phyloP scores from a whole-genome alignment of 1,140 invertebrate species.

The Oryctes rhinoceros region DNA sequence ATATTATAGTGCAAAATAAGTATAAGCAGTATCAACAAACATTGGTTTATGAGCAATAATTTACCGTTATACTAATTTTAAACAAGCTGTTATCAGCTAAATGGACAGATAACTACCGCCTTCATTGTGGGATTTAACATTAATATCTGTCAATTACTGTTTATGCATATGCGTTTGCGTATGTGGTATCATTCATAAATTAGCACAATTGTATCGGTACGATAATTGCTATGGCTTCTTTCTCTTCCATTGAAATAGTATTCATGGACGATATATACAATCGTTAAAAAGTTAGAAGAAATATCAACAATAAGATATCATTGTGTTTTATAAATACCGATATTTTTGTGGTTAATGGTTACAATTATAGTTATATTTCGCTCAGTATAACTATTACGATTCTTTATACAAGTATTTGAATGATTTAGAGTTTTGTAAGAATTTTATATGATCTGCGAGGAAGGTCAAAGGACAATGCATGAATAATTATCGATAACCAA shows the following conservation, averaged over 20 bases:
- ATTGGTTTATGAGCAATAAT: conserved; percentile 11
- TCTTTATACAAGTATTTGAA: no score
- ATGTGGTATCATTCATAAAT: not conserved
- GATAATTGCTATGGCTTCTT: not conserved
- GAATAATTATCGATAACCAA: no score
- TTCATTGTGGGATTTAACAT: not conserved
- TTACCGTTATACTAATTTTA: conserved; percentile 7
- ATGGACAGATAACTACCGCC: not conserved
- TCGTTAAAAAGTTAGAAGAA: not conserved
- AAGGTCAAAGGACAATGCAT: no score
- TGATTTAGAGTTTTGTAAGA: no score
- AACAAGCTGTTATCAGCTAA: conserved; percentile 21
- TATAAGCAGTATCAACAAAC: conserved; percentile 18
- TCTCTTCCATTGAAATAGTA: not conserved
- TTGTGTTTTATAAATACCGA: no score
- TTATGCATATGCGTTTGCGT: not conserved
- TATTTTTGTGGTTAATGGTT: no score
- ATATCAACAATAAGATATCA: not conserved
- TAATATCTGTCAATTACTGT: conserved; percentile 19
- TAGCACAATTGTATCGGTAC: not conserved
- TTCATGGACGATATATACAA: not conserved
- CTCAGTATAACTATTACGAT: no score
- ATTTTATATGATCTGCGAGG: no score
- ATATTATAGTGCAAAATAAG: conserved; percentile 8
- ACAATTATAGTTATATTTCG: no score